Conservation (phyloP, 2,113 vertebrate species). For the Xiphophorus maculatus region DNA sequence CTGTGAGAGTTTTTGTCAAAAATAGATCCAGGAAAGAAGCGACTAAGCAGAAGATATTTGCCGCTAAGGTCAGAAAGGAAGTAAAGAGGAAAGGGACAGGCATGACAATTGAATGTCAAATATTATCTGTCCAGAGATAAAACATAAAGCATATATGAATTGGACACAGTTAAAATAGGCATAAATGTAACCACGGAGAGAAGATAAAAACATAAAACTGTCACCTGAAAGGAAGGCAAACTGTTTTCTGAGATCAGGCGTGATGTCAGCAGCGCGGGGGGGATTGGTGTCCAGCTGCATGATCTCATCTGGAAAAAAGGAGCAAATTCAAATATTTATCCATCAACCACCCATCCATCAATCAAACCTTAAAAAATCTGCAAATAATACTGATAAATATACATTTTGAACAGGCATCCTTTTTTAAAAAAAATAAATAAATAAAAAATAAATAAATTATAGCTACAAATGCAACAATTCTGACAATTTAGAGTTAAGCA, state of each 20-base stretch:
- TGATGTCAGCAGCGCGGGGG: conserved; percentile 90
- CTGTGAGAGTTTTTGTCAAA: neutral
- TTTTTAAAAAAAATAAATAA: too few relatives aligned
- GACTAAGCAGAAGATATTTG: neutral
- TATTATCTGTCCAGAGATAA: neutral
- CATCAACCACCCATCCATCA: neutral
- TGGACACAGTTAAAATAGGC: neutral
- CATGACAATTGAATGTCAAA: conserved; percentile 64
- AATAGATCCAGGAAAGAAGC: neutral
- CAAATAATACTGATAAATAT: neutral
- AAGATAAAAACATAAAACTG: neutral
- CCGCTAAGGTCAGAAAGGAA: neutral
- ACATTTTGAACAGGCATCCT: neutral
- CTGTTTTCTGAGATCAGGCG: conserved; percentile 89
- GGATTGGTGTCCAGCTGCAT: conserved; percentile 93
- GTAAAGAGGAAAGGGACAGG: conserved; percentile 36
- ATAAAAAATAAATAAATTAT: too few relatives aligned
- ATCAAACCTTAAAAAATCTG: neutral
- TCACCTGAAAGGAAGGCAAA: conserved; percentile 96
- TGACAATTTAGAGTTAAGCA: neutral
- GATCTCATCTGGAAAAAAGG: conserved; percentile 90
- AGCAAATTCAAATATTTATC: conserved; percentile 9
- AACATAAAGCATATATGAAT: conserved; percentile 36
- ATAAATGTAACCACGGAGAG: neutral
- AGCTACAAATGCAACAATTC: too few relatives aligned